Evolutionary conservation across 1,140 invertebrate genomes (phyloP).

Genomic region (Eupristina koningsbergeri): DNA sequence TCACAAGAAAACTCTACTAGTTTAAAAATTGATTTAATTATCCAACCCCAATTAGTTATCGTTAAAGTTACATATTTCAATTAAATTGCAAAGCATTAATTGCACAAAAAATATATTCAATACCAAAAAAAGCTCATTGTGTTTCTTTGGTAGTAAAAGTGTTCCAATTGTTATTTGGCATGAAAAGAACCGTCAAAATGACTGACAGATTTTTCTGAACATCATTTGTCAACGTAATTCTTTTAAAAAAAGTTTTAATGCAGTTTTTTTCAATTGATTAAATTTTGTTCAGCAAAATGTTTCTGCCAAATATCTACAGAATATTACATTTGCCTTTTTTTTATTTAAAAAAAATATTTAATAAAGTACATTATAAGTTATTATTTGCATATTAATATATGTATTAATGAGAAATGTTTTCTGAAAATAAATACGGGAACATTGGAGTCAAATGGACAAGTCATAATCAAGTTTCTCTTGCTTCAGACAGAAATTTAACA

Average conservation of each 20-base stretch:
- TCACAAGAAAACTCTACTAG: no score
- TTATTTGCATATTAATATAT: no score
- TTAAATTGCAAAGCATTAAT: slow-evolving; percentile 11
- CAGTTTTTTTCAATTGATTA: not conserved
- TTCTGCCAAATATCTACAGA: not conserved
- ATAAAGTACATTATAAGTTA: no score
- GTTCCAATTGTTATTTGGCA: slow-evolving; percentile 45
- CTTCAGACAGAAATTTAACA: not conserved
- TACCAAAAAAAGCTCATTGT: slow-evolving; percentile 51
- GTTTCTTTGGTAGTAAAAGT: slow-evolving; percentile 46
- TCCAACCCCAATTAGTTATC: not conserved
- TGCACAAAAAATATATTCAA: not conserved
- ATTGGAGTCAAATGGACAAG: not conserved
- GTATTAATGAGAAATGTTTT: not conserved
- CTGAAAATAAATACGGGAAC: no score
- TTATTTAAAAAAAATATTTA: not conserved
- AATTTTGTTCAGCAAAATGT: not conserved
- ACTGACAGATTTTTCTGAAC: not conserved
- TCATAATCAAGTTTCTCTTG: not conserved
- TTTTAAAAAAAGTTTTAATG: no score
- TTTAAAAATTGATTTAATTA: not conserved
- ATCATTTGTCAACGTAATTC: slow-evolving; percentile 19
- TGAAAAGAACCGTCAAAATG: not conserved
- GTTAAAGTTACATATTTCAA: not conserved
- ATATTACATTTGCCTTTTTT: not conserved